These are phyloP conservation scores for Holotrichia oblita DNA, from an alignment of 1,140 invertebrate genomes.

Conservation along the genomic window DNA sequence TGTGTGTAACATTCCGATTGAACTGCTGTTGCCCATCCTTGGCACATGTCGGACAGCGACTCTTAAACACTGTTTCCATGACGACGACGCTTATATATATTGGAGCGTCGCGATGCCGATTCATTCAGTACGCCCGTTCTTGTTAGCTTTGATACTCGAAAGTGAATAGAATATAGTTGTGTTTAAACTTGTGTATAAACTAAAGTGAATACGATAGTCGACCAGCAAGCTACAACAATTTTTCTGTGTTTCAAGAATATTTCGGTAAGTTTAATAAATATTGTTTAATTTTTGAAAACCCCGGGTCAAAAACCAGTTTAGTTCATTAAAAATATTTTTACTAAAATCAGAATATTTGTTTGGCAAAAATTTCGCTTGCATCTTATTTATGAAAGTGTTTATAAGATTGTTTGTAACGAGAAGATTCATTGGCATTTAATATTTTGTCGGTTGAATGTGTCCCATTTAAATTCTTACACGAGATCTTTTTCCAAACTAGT, in stretches of 20 bases:
- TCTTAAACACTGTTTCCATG: slow-evolving; percentile 45
- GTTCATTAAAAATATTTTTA: not conserved
- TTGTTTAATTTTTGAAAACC: not conserved
- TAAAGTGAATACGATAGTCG: not conserved
- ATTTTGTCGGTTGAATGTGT: no score
- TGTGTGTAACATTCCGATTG: slow-evolving; percentile 20
- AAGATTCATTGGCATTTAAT: not conserved
- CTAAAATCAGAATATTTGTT: not conserved
- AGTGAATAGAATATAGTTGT: slow-evolving; percentile 23
- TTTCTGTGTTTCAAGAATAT: slow-evolving; percentile 36
- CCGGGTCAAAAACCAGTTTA: not conserved
- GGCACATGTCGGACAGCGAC: slow-evolving; percentile 46
- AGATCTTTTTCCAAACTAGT: no score
- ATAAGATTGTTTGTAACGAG: not conserved
- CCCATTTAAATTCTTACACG: no score
- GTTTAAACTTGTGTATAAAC: not conserved
- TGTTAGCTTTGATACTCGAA: not conserved
- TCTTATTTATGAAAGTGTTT: not conserved
- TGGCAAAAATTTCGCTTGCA: not conserved
- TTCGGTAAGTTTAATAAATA: not conserved
- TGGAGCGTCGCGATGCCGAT: slow-evolving; percentile 47
- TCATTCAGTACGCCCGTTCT: slow-evolving; percentile 47
- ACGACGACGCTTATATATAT: slow-evolving; percentile 48
- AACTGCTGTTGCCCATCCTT: slow-evolving; percentile 39
- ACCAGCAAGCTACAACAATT: not conserved